Evolutionary conservation across 2,797 vertebrate genomes (phyloP).

Genomic region (Clarias laeviceps): DNA sequence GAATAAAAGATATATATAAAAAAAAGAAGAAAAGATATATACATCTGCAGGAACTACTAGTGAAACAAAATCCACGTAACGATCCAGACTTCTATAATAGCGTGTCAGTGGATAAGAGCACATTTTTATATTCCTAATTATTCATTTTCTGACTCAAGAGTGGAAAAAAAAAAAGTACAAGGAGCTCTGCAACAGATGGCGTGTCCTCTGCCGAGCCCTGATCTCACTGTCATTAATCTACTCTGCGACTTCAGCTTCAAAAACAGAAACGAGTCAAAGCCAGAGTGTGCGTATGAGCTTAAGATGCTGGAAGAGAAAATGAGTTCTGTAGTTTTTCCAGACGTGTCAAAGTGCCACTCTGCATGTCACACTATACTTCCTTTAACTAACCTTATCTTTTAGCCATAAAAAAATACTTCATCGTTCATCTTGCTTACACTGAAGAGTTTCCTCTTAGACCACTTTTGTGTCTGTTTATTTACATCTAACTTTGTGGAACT

Average conservation of each 20-base stretch:
- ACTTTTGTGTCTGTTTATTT: not conserved
- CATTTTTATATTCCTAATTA: not conserved
- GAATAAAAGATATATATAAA: too few species aligned
- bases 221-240: constrained; percentile 3
- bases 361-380: not conserved
- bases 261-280: not conserved
- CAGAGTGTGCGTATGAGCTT: not conserved
- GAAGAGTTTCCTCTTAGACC: not conserved
- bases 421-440: not conserved
- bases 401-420: not conserved
- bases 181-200: constrained; percentile 11
- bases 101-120: not conserved
- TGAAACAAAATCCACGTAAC: not conserved
- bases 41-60: not conserved
- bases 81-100: not conserved
- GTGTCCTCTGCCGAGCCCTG: not conserved
- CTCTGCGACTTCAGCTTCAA: not conserved
- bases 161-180: not conserved
- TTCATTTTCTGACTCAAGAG: not conserved
- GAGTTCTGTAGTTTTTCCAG: not conserved
- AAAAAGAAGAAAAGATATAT: too few species aligned
- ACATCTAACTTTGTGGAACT: not conserved
- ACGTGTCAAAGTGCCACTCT: not conserved
- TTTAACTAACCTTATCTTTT: not conserved
- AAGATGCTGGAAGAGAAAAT: not conserved